Conservation (phyloP, 2,888 invertebrate species). For the Drosophila colorata region DNA sequence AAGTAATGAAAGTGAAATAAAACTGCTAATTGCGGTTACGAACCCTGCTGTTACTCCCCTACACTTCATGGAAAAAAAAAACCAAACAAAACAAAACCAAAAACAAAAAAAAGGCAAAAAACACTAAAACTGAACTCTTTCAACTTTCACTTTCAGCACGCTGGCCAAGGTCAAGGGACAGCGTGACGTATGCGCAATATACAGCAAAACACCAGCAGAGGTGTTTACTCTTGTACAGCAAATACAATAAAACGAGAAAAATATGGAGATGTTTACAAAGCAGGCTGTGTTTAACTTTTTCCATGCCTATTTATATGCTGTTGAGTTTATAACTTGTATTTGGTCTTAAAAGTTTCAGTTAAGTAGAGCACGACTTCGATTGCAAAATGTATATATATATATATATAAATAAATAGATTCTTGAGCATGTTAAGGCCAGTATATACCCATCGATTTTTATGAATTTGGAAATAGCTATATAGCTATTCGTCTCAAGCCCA, state of each 20-base stretch:
- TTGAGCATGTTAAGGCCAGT: background rate
- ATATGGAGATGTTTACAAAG: constrained; percentile 35
- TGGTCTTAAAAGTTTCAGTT: background rate
- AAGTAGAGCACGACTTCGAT: background rate
- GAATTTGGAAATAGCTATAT: no score
- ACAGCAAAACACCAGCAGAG: constrained; percentile 20
- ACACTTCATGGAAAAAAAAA: no score
- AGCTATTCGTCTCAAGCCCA: no score
- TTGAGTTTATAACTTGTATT: constrained; percentile 1
- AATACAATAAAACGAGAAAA: constrained; percentile 6
- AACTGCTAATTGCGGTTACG: constrained; percentile 35
- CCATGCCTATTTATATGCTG: background rate
- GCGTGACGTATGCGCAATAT: constrained; percentile 48
- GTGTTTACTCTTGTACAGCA: constrained; percentile 26
- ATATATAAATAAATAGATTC: background rate
- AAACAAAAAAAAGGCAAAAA: background rate
- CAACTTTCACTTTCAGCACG: constrained; percentile 45
- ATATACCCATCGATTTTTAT: background rate
- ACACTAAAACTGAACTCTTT: constrained; percentile 12
- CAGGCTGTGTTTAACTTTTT: constrained; percentile 4
- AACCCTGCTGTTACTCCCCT: no score
- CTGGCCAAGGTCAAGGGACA: constrained; percentile 56
- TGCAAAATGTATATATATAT: background rate
- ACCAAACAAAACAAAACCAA: no score
- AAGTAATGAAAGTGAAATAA: constrained; percentile 20